Base-by-base conservation (phyloP, 2,113 vertebrate genomes). In the Alces alces region DNA sequence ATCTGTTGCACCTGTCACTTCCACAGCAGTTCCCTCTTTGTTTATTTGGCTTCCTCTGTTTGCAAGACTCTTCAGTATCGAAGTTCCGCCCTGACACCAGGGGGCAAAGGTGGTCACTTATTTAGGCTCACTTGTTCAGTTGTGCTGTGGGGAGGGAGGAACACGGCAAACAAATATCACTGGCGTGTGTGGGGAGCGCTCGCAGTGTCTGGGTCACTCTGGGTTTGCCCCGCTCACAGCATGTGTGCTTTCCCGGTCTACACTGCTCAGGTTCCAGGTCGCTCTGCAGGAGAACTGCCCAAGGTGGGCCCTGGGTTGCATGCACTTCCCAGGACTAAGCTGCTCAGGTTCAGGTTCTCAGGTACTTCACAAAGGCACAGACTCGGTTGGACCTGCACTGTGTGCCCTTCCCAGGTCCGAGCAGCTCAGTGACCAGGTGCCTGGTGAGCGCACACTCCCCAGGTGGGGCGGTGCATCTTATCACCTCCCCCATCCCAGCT, bases 381-480 rank as follows among this genome's bases (percentile, higher is more conserved):
- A 21, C 36, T 70, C 3, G 17, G 2, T 10, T 70, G n/a, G 64
- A 17, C 9, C 64, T 36, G n/a, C 5, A 9, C 21, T 36, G 5
- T 70, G 19, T 70, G n/a, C n/a, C 64, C 64, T 36, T 66, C n/a
- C 64, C n/a, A 66, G n/a, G 33, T 66, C 64, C 10, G 9, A 70
- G 17, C 19, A 36, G 64, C n/a, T 21, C 64, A 11, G n/a, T 0
- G 1, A 70, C 17, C 64, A 36, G n/a, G 19, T 70, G 19, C 19
- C 21, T 36, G 64, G n/a, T 0, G 0, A 70, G 17, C 2, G 0
- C 64, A 21, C 19, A 11, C n/a, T 70, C n/a, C 64, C 19, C 19
- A 70, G n/a, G n/a, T 36, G n/a, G 64, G 64, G 19, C 1, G 0
- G n/a, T 23, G 64, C 11, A 2, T 36, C 64, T 70, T 70, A 36